Evolutionary conservation across 1,140 invertebrate genomes (phyloP), one percentile per base, ranked within the genome.

Genomic region (Cephus cinctus): DNA sequence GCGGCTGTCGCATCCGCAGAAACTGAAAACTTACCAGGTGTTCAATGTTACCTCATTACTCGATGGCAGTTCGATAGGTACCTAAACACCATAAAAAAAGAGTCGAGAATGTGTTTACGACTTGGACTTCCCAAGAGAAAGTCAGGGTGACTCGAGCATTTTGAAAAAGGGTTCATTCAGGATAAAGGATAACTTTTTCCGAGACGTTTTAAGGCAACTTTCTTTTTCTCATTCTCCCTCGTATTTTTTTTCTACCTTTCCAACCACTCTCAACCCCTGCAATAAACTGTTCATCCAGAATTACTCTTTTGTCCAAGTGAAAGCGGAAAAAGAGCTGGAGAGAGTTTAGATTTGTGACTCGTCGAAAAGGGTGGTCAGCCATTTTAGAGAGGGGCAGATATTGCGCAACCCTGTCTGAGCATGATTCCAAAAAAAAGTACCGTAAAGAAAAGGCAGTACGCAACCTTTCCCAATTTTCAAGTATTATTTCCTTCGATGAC

Each of bases 11-110:
- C n/a, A n/a, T n/a, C n/a, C n/a, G n/a, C n/a, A n/a, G n/a, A n/a
- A n/a, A n/a, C n/a, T n/a, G n/a, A n/a, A n/a, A n/a, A n/a, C n/a
- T n/a, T n/a, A n/a, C n/a, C n/a, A n/a, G n/a, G n/a, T n/a, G n/a
- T n/a, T n/a, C n/a, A n/a, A n/a, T n/a, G n/a, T n/a, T n/a, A n/a
- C n/a, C n/a, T n/a, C n/a, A 14, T 18, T 18, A n/a, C 19, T 14
- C 34, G 34, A 36, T 36, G 34, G 3, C 11, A 36, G 12, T n/a
- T 43, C 50, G 51, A 57, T 58, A 59, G 50, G 48, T 61, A 59
- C 60, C 64, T 63, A 71, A 73, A 73, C 61, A 65, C 65, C 69
- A 57, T 75, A 75, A 75, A 74, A 69, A 75, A 68, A 53, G 47
- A 48, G 54, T 56, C 45, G 22, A 45, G 19, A 38, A 36, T 36